Percentiles rank a stretch among this genome's conserved stretches.
phyloP scores from a whole-genome alignment of 1,140 invertebrate species.

The Samia ricini region DNA sequence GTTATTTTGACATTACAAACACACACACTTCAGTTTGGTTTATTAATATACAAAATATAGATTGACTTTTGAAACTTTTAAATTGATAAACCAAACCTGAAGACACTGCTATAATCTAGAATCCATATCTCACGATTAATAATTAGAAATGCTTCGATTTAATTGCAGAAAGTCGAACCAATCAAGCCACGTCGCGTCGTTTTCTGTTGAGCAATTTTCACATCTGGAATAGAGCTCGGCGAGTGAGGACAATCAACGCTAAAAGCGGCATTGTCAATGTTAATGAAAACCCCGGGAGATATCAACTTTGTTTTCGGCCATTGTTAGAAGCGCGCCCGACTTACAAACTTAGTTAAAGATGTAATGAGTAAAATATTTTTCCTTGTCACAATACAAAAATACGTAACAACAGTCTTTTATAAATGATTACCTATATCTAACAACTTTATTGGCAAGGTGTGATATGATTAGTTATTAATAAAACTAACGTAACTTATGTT shows the following conservation, averaged over 20 bases:
- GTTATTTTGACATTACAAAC: too few relatives aligned
- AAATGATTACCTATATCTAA: too few relatives aligned
- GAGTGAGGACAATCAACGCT: conserved; percentile 24
- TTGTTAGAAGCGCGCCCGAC: conserved; percentile 14
- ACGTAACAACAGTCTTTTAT: conserved; percentile 6
- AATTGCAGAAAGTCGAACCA: conserved; percentile 14
- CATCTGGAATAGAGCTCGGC: conserved; percentile 11
- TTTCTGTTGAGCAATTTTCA: conserved; percentile 21
- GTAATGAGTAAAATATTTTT: background rate
- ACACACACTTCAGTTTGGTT: too few relatives aligned
- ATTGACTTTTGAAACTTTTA: too few relatives aligned
- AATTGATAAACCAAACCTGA: too few relatives aligned
- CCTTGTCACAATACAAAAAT: background rate
- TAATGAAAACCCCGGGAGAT: conserved; percentile 30
- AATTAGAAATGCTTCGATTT: conserved; percentile 4
- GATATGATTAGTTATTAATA: too few relatives aligned
- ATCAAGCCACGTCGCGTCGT: conserved; percentile 22
- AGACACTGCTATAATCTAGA: too few relatives aligned
- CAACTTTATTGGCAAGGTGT: too few relatives aligned
- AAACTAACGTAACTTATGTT: too few relatives aligned
- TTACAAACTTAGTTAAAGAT: conserved; percentile 10
- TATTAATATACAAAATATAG: too few relatives aligned
- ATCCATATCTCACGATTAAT: background rate
- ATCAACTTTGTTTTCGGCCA: conserved; percentile 29
- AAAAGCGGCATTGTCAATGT: conserved; percentile 32